Conservation (phyloP, 2,888 invertebrate species). For the Acleris holmiana region DNA sequence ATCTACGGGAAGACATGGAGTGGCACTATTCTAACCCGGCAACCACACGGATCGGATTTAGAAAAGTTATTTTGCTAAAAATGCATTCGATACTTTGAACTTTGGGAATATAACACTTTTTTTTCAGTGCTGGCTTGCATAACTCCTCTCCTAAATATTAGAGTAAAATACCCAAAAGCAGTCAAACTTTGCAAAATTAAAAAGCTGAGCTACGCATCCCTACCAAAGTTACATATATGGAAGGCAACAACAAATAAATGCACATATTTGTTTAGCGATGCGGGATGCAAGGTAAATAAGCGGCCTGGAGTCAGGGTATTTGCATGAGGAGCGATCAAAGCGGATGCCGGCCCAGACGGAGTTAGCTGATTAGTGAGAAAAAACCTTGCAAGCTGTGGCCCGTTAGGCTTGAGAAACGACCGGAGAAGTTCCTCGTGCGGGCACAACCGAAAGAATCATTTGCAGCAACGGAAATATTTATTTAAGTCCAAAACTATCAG, state of each 20-base stretch:
- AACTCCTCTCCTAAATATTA: neutral
- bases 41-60: too few species aligned
- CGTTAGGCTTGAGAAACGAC: constrained; percentile 12
- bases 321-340: constrained; percentile 67
- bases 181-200: constrained; percentile 3
- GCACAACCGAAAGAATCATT: constrained; percentile 16
- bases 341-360: constrained; percentile 53
- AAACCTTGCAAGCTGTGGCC: constrained; percentile 17
- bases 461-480: constrained; percentile 1
- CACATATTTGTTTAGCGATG: constrained; percentile 78
- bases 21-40: too few species aligned
- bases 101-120: too few species aligned
- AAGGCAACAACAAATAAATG: constrained; percentile 70
- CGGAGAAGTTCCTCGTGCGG: constrained; percentile 14
- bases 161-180: neutral
- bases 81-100: too few species aligned
- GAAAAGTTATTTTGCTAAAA: too few species aligned
- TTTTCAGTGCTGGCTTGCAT: too few species aligned
- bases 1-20: too few species aligned
- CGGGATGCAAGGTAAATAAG: constrained; percentile 61
- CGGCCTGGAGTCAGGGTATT: constrained; percentile 55
- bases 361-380: constrained; percentile 34
- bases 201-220: constrained; percentile 15
- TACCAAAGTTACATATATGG: constrained; percentile 21
- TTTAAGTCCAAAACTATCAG: neutral